Evolutionary conservation across 2,888 invertebrate genomes (phyloP).

Genomic region (Molorchus minor): DNA sequence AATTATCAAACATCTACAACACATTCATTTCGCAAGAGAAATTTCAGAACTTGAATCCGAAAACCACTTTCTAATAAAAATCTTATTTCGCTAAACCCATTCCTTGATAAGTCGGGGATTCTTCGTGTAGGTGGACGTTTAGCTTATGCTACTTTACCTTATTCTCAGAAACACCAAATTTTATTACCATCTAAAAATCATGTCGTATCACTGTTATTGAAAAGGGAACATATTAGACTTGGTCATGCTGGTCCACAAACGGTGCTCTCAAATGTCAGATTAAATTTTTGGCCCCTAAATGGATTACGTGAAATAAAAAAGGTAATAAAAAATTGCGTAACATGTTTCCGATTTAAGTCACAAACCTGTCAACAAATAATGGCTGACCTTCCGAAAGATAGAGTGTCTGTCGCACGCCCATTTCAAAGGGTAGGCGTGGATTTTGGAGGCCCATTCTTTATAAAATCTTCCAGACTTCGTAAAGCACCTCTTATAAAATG

Average conservation of each 20-base stretch:
- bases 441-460: constrained; percentile 1
- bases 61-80: not conserved
- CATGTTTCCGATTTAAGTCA: constrained; percentile 11
- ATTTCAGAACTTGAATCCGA: constrained; percentile 6
- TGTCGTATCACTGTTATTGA: not conserved
- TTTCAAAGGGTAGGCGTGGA: constrained; percentile 6
- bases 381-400: not conserved
- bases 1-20: constrained; percentile 25
- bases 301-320: constrained; percentile 2
- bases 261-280: constrained; percentile 3
- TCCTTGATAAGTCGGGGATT: constrained; percentile 23
- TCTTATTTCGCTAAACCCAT: constrained; percentile 27
- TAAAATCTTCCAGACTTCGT: not conserved
- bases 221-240: not conserved
- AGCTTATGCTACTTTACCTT: constrained; percentile 24
- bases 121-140: constrained; percentile 34
- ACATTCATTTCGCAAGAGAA: constrained; percentile 19
- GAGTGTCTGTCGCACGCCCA: not conserved
- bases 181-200: not conserved
- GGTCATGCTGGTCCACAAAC: constrained; percentile 3
- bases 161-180: constrained; percentile 8
- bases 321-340: not conserved
- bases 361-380: constrained; percentile 1
- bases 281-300: constrained; percentile 9
- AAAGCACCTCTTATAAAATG: not conserved